A percentile compares a stretch with the other conserved stretches of the same genome.
Conservation (phyloP, 2,888 invertebrate genomes). For the Archaeoteleia sp. region DNA sequence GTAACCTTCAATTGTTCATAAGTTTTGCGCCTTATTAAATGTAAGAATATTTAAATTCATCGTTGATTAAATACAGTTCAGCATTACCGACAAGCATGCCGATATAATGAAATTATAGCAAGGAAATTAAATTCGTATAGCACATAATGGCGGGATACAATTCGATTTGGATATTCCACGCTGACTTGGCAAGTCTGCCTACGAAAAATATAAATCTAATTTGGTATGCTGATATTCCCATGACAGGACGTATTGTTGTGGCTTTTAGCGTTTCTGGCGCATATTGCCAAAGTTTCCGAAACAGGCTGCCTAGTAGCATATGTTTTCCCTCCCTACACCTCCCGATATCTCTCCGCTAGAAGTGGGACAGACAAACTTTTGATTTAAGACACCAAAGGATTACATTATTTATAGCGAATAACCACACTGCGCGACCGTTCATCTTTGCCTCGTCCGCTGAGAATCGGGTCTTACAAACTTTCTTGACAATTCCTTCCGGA, state of each 20-base stretch:
- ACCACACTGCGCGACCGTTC: not conserved
- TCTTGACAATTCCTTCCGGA: not conserved
- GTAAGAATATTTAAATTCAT: too few species aligned
- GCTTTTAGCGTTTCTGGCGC: slow-evolving; percentile 39
- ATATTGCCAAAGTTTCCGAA: slow-evolving; percentile 55
- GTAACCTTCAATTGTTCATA: too few species aligned
- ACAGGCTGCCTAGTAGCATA: slow-evolving; percentile 23
- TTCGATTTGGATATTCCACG: slow-evolving; percentile 11
- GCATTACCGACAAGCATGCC: slow-evolving; percentile 6
- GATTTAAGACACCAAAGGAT: slow-evolving; percentile 40
- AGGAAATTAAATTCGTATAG: slow-evolving; percentile 1
- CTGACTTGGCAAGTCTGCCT: slow-evolving; percentile 21
- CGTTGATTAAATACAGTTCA: too few species aligned
- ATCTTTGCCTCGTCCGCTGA: not conserved
- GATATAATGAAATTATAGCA: slow-evolving; percentile 7
- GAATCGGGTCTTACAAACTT: not conserved
- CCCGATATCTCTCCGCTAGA: slow-evolving; percentile 7
- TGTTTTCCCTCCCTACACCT: slow-evolving; percentile 17
- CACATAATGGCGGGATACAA: slow-evolving; percentile 3
- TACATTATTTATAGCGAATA: slow-evolving; percentile 29
- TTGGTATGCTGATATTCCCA: slow-evolving; percentile 51
- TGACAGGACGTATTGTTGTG: slow-evolving; percentile 45
- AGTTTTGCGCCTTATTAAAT: too few species aligned
- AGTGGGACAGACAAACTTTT: slow-evolving; percentile 26
- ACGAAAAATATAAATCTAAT: slow-evolving; percentile 50